Conservation (phyloP, 2,113 vertebrate genomes). For the Casuarius casuarius region DNA sequence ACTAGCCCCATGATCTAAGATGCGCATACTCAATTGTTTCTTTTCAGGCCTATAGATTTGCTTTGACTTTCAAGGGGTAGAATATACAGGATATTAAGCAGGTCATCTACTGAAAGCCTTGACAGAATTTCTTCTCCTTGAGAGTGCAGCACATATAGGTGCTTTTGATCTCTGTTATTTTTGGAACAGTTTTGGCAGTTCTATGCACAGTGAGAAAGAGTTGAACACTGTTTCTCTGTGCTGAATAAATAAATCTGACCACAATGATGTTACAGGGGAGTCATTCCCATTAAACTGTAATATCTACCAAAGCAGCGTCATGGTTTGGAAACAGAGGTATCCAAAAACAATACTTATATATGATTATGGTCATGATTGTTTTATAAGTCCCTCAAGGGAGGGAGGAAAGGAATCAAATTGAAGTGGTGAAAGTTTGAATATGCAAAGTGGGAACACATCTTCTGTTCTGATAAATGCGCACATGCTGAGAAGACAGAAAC, state of each 20-base stretch:
- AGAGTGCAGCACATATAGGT: neutral
- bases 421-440: neutral
- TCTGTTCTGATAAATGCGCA: neutral
- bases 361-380: neutral
- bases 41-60: neutral
- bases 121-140: neutral
- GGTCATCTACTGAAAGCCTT: neutral
- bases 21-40: neutral
- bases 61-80: neutral
- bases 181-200: neutral
- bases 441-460: neutral
- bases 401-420: neutral
- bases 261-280: neutral
- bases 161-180: neutral
- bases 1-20: neutral
- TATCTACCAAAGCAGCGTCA: neutral
- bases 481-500: neutral
- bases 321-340: neutral
- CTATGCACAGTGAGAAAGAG: neutral
- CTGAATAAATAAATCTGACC: conserved; percentile 7
- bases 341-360: neutral
- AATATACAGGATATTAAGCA: neutral
- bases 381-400: neutral
- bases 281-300: neutral
- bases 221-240: neutral